phyloP scores from a whole-genome alignment of 2,797 vertebrate genomes.

The Pseudochirops cupreus region DNA sequence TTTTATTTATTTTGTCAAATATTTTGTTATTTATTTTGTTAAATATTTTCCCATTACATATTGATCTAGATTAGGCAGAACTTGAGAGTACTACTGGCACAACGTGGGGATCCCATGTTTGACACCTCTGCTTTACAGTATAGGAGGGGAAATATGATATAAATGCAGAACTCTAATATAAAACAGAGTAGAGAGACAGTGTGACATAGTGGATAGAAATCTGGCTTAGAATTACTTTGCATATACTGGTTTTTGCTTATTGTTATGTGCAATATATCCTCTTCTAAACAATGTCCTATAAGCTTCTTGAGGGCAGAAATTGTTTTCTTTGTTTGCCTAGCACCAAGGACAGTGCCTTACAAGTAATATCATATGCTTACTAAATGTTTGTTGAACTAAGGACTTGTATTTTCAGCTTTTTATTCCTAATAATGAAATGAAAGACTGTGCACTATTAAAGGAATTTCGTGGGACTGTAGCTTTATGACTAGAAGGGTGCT shows the following conservation, averaged over 20 bases:
- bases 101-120: background rate
- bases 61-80: background rate
- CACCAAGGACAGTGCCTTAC: background rate
- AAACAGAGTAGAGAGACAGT: background rate
- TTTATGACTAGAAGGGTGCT: background rate
- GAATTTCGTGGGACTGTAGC: slow-evolving; percentile 55
- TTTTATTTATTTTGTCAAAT: no score
- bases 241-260: background rate
- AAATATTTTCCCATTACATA: background rate
- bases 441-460: slow-evolving; percentile 54
- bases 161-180: background rate
- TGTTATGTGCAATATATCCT: background rate
- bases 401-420: slow-evolving; percentile 50
- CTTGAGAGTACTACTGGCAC: background rate
- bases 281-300: background rate
- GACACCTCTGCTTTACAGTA: background rate
- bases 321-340: background rate
- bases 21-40: no score
- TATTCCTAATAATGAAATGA: slow-evolving; percentile 67
- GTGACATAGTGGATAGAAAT: background rate
- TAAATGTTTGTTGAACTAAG: background rate
- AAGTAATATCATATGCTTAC: background rate
- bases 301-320: background rate
- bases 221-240: background rate
- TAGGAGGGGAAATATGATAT: background rate